Conservation (phyloP, 2,888 invertebrate genomes). For the Dinocampus coccinellae region DNA sequence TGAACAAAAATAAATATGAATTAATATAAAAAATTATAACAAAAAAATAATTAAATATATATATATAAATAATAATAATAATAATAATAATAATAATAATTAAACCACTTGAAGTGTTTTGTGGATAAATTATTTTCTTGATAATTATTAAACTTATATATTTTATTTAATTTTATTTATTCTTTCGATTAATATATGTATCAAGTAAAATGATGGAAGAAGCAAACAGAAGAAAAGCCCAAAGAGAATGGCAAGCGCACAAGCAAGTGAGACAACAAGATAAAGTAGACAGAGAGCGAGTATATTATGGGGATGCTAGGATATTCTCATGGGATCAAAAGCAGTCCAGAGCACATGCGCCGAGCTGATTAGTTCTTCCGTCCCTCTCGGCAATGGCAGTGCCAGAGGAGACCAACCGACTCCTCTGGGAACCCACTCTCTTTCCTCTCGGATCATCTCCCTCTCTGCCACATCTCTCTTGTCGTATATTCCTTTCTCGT, state of each 20-base stretch:
- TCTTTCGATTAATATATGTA: not conserved
- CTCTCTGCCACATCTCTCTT: slow-evolving; percentile 38
- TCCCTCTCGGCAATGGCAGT: slow-evolving; percentile 57
- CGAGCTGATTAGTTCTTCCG: slow-evolving; percentile 66
- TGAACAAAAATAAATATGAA: not conserved
- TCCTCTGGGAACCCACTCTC: slow-evolving; percentile 62
- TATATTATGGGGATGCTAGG: slow-evolving; percentile 64
- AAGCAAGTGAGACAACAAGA: slow-evolving; percentile 35
- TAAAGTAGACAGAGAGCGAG: slow-evolving; percentile 49
- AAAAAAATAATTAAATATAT: no score
- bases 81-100: no score
- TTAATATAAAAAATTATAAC: no score
- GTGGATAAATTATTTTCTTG: not conserved
- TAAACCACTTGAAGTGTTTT: not conserved
- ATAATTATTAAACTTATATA: not conserved
- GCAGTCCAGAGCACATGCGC: slow-evolving; percentile 64
- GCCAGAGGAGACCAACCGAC: slow-evolving; percentile 63
- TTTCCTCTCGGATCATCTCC: slow-evolving; percentile 47
- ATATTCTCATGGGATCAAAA: slow-evolving; percentile 61
- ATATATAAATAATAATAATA: no score
- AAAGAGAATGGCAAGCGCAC: slow-evolving; percentile 41
- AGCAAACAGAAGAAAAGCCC: slow-evolving; percentile 39
- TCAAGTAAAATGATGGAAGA: slow-evolving; percentile 35
- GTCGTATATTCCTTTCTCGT: slow-evolving; percentile 38
- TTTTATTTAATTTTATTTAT: not conserved